Conservation (phyloP, 1,140 invertebrate species). For the Physella acuta region DNA sequence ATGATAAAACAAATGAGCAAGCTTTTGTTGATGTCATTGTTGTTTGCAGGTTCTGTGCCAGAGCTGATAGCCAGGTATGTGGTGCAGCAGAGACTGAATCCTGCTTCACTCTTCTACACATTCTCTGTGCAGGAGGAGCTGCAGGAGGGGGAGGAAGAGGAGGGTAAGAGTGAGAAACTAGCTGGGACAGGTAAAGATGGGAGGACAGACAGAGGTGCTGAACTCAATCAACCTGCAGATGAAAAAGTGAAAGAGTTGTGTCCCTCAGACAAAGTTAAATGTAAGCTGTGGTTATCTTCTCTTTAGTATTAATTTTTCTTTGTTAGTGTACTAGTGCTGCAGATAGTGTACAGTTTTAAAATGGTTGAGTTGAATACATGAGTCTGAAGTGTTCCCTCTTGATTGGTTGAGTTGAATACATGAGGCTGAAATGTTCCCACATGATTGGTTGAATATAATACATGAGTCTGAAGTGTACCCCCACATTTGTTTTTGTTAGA, state of each 20-base stretch:
- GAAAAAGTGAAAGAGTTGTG: constrained; percentile 20
- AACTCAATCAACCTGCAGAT: constrained; percentile 18
- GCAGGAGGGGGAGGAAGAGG: constrained; percentile 3
- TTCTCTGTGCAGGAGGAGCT: background rate
- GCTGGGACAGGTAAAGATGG: background rate
- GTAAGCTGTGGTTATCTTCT: constrained; percentile 8
- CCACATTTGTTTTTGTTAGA: constrained; percentile 33
- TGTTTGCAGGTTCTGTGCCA: constrained; percentile 45
- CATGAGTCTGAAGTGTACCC: background rate
- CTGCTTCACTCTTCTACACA: constrained; percentile 39
- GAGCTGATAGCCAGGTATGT: constrained; percentile 52
- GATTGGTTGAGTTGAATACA: background rate
- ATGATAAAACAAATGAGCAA: too few species aligned
- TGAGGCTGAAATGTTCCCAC: background rate
- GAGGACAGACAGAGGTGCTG: constrained; percentile 1
- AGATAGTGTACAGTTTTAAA: too few species aligned
- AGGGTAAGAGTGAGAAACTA: background rate
- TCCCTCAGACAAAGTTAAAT: constrained; percentile 15
- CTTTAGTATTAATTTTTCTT: too few species aligned
- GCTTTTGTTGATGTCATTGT: too few species aligned
- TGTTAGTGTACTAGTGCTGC: too few species aligned
- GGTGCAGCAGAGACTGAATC: constrained; percentile 40
- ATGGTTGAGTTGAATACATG: too few species aligned
- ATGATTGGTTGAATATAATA: background rate
- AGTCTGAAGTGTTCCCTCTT: too few species aligned